Conservation (phyloP, 2,113 vertebrate species). For the Triplophysa tibetana region DNA sequence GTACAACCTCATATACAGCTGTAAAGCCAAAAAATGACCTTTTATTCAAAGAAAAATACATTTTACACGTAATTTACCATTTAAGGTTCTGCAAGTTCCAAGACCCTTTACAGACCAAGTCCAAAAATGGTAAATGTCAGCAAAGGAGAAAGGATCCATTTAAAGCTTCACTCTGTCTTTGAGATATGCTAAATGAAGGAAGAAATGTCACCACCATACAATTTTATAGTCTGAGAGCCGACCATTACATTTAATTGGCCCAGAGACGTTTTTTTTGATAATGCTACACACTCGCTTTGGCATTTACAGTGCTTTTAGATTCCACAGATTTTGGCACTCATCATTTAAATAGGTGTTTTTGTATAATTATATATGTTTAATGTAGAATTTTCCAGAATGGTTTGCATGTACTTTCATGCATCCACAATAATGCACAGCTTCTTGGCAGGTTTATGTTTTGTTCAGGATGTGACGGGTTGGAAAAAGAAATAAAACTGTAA, state of each 20-base stretch:
- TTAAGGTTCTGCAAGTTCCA: background rate
- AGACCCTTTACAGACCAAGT: background rate
- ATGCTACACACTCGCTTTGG: too few relatives aligned
- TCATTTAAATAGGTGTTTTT: too few relatives aligned
- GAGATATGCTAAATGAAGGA: background rate
- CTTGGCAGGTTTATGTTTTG: too few relatives aligned
- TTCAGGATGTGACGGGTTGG: too few relatives aligned
- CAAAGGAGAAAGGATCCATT: background rate
- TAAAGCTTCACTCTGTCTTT: background rate
- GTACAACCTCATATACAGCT: background rate
- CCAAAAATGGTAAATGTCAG: background rate
- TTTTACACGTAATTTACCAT: background rate
- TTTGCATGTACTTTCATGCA: too few relatives aligned
- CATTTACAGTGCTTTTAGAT: too few relatives aligned
- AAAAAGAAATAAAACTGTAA: too few relatives aligned
- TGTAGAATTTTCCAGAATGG: too few relatives aligned
- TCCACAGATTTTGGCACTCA: too few relatives aligned
- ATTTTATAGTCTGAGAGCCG: background rate
- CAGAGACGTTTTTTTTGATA: background rate
- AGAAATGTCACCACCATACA: background rate
- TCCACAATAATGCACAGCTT: too few relatives aligned
- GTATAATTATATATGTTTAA: too few relatives aligned
- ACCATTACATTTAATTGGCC: background rate
- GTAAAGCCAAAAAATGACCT: background rate
- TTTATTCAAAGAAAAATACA: background rate